Percentiles rank a stretch among this genome's conserved stretches.
These are phyloP conservation scores for Pterostichus niger DNA, from an alignment of 2,888 invertebrate species.

Conservation along the genomic window DNA sequence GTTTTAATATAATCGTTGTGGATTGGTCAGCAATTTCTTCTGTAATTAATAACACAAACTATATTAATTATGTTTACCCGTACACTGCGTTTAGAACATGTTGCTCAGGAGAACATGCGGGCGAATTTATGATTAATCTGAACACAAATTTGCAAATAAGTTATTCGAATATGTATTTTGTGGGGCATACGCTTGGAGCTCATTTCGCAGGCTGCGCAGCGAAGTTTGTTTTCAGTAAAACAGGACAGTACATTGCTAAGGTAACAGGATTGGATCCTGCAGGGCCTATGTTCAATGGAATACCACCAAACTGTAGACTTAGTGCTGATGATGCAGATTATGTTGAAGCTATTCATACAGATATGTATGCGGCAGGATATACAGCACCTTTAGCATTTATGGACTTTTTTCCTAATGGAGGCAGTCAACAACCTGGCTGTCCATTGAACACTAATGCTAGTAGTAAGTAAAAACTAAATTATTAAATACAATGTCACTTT, in stretches of 20 bases:
- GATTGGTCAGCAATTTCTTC: background rate
- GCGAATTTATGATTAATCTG: background rate
- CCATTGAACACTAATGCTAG: background rate
- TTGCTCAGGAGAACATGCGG: background rate
- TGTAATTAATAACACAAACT: background rate
- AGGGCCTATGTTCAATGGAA: constrained; percentile 79
- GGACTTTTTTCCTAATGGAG: constrained; percentile 87
- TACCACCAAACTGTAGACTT: constrained; percentile 74
- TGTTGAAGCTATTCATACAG: constrained; percentile 86
- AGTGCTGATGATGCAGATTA: constrained; percentile 84
- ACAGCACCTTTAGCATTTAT: constrained; percentile 81
- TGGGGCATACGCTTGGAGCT: background rate
- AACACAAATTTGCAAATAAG: background rate
- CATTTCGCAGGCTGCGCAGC: background rate
- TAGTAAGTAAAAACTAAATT: background rate
- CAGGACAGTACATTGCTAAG: constrained; percentile 50
- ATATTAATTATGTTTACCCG: background rate
- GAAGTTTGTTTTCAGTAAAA: background rate
- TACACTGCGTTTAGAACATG: constrained; percentile 2
- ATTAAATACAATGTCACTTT: no score
- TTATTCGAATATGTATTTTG: background rate
- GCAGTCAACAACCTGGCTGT: constrained; percentile 78
- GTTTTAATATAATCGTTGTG: background rate
- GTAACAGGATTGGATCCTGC: constrained; percentile 80
- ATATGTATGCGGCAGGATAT: constrained; percentile 82